phyloP scores from a whole-genome alignment of 2,888 invertebrate species.

The Mamestra brassicae region DNA sequence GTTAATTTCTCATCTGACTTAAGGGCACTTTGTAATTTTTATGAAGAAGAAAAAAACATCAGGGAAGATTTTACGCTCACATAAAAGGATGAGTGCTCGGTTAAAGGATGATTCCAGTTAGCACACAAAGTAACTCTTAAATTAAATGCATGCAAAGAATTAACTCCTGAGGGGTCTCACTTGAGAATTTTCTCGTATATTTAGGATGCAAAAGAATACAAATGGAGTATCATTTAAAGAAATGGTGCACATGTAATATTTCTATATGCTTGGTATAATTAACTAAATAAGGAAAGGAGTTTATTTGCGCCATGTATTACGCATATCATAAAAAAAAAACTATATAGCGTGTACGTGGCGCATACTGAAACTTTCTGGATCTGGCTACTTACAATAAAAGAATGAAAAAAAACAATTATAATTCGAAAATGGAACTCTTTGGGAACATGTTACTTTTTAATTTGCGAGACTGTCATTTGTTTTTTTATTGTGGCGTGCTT shows the following conservation, averaged over 20 bases:
- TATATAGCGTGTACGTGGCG: no score
- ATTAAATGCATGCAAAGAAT: conserved; percentile 36
- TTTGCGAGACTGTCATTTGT: no score
- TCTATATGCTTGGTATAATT: background rate
- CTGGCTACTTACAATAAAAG: no score
- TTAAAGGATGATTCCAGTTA: conserved; percentile 19
- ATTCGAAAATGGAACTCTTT: no score
- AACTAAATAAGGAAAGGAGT: background rate
- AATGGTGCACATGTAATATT: conserved; percentile 2
- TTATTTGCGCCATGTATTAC: no score
- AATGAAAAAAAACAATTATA: no score
- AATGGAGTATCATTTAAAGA: conserved; percentile 7
- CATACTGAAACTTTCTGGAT: no score
- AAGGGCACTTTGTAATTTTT: conserved; percentile 68
- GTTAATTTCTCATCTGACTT: conserved; percentile 74
- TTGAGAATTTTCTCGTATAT: conserved; percentile 8
- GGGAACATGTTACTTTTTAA: no score
- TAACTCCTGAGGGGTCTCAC: conserved; percentile 3
- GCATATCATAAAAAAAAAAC: no score
- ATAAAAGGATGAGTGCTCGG: conserved; percentile 50
- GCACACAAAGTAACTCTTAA: conserved; percentile 9
- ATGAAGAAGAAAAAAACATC: conserved; percentile 63
- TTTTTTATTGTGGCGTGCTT: no score
- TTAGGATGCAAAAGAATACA: conserved; percentile 8
- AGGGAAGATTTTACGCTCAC: conserved; percentile 59